Percentiles rank a stretch among this genome's conserved stretches.
These are phyloP conservation scores for Epiperipatus broadwayi DNA, from an alignment of 2,888 invertebrate species.

Conservation along the genomic window DNA sequence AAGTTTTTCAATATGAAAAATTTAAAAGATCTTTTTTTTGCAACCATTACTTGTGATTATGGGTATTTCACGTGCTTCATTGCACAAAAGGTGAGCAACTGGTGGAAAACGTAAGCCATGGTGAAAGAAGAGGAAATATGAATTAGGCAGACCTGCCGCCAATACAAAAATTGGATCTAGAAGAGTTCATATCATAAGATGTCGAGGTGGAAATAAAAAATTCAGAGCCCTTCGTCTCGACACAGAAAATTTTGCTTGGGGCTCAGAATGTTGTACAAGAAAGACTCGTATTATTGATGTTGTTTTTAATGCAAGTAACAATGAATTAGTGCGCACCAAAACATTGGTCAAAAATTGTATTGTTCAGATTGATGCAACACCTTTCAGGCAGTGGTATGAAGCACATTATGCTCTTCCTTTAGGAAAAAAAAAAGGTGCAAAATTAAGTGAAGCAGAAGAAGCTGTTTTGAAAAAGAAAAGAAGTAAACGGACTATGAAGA, in stretches of 20 bases:
- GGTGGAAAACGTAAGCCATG: conserved; percentile 94
- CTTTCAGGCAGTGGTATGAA: conserved; percentile 99
- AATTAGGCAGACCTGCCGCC: conserved; percentile 95
- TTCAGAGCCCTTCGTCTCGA: conserved; percentile 90
- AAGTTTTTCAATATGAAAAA: too few species aligned
- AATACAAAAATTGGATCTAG: conserved; percentile 91
- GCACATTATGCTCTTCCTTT: conserved; percentile 84
- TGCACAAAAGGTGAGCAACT: conserved; percentile 96
- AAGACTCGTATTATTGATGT: conserved; percentile 98
- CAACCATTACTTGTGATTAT: too few species aligned
- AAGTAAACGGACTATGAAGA: conserved; percentile 74
- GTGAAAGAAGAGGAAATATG: conserved; percentile 99
- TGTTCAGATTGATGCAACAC: conserved; percentile 88
- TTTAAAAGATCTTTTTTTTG: too few species aligned
- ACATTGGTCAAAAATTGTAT: conserved; percentile 97
- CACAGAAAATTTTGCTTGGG: conserved; percentile 92
- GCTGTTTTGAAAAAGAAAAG: conserved; percentile 79
- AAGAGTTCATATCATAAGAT: conserved; percentile 83
- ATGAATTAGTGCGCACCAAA: conserved; percentile 98
- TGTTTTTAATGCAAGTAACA: conserved; percentile 98
- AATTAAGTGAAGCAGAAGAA: conserved; percentile 74
- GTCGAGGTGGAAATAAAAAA: conserved; percentile 89
- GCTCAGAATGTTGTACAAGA: conserved; percentile 84
- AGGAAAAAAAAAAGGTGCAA: conserved; percentile 89
- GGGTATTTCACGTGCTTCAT: conserved; percentile 99